A percentile compares a stretch with the other conserved stretches of the same genome.
Conservation (phyloP, 2,888 invertebrate genomes). For the Dryomyza anilis region DNA sequence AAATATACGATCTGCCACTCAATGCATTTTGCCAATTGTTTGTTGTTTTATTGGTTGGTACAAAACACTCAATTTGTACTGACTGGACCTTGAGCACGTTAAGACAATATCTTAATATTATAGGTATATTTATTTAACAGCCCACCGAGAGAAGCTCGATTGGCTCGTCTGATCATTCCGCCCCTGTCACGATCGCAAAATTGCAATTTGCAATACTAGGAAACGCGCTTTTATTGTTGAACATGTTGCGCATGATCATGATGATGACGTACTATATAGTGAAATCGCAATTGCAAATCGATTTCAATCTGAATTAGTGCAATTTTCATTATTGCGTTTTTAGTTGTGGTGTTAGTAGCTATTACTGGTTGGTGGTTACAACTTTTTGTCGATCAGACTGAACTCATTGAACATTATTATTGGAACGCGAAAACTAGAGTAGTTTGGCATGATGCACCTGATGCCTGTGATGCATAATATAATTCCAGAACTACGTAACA, state of each 20-base stretch:
- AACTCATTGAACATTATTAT: constrained; percentile 38
- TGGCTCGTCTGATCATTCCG: background rate
- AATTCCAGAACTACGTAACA: too few species aligned
- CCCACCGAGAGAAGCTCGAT: too few species aligned
- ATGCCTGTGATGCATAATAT: too few species aligned
- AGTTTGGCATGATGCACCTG: constrained; percentile 10
- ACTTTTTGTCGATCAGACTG: background rate
- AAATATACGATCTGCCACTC: too few species aligned
- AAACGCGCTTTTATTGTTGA: background rate
- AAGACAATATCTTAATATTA: too few species aligned
- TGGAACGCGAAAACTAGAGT: constrained; percentile 47
- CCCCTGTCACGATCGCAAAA: background rate
- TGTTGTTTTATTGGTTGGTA: too few species aligned
- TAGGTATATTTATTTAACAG: too few species aligned
- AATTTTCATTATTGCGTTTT: background rate
- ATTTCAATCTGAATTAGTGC: constrained; percentile 8
- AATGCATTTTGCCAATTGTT: too few species aligned
- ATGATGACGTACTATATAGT: constrained; percentile 1
- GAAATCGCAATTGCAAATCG: constrained; percentile 14
- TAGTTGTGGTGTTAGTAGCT: background rate
- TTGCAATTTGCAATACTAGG: background rate
- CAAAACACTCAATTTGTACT: too few species aligned
- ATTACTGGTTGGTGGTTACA: background rate
- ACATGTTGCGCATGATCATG: background rate
- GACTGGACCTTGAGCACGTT: too few species aligned